These are phyloP conservation scores for Psittacula derbiana DNA, from an alignment of 2,797 vertebrate genomes.

Conservation along the genomic window DNA sequence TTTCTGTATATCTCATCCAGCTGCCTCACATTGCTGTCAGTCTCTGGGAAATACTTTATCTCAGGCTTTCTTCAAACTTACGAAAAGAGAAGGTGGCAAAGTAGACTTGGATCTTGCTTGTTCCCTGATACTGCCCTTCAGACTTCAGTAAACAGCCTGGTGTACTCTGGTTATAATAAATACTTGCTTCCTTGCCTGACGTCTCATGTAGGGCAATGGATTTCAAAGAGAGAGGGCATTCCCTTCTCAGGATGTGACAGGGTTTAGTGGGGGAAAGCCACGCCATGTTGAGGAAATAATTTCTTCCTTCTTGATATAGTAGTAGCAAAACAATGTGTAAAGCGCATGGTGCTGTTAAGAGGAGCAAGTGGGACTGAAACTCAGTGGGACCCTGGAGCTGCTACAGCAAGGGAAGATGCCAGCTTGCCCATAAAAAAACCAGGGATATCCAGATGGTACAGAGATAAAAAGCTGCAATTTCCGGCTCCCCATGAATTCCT, in stretches of 20 bases:
- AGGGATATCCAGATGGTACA: background rate
- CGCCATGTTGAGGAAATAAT: background rate
- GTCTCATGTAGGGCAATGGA: background rate
- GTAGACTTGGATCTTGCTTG: background rate
- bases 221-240: background rate
- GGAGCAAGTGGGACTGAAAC: background rate
- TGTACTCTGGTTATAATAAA: background rate
- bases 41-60: background rate
- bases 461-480: background rate
- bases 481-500: background rate
- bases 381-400: background rate
- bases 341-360: fast-evolving
- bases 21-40: background rate
- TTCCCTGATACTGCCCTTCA: background rate
- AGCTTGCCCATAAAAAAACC: background rate
- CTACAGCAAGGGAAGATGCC: background rate
- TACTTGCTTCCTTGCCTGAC: background rate
- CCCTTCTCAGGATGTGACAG: background rate
- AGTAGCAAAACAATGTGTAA: background rate
- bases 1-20: background rate
- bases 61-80: background rate
- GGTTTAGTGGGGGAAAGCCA: background rate
- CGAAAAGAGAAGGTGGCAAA: background rate
- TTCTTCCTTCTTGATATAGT: background rate
- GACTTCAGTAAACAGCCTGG: background rate